Evolutionary conservation across 2,888 invertebrate species (phyloP), one percentile per base, ranked within the genome.

Genomic region (Meloe dianella): DNA sequence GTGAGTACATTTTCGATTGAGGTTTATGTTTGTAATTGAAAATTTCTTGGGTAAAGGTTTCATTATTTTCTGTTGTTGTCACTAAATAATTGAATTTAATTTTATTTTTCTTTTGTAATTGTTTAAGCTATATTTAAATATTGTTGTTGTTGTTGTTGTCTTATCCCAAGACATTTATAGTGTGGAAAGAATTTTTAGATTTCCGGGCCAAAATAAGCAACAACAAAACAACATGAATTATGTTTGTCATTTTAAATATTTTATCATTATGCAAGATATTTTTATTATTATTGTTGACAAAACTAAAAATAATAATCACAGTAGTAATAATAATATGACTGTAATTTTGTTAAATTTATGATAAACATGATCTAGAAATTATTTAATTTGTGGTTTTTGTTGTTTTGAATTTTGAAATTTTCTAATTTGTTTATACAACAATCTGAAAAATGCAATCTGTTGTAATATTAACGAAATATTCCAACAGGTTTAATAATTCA

Each of bases 161-260:
- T 54, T 12, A 54, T 54, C 24, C 14, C 22, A 54, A 54, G 54
- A 54, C 54, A 24, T 24, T 54, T 24, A 47, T 14, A 14, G 1
- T 20, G 47, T 47, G 2, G 20, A 20, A 47, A 47, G 54, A 54
- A 54, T 54, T 54, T 54, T 54, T 54, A 54, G 54, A 54, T 54
- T 54, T 54, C 54, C 54, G 54, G 54, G 54, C 54, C 54, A 54
- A 54, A 51, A 54, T 51, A 22, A 51, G 20, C 41, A 47, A 22
- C 47, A 47, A 20, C 47, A 22, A 47, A 17, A 47, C 20, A 47
- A 47, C 20, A 47, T 24, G 22, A 24, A 24, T 24, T 54, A 14
- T 54, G 3, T 24, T 54, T 54, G 54, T 54, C 6, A 54, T 54
- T 47, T 47, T 20, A 47, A 24, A 24, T 54, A 22, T 54, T 54